These are phyloP conservation scores for Cheirogaleus medius DNA, from an alignment of 2,113 vertebrate species.

Conservation along the genomic window DNA sequence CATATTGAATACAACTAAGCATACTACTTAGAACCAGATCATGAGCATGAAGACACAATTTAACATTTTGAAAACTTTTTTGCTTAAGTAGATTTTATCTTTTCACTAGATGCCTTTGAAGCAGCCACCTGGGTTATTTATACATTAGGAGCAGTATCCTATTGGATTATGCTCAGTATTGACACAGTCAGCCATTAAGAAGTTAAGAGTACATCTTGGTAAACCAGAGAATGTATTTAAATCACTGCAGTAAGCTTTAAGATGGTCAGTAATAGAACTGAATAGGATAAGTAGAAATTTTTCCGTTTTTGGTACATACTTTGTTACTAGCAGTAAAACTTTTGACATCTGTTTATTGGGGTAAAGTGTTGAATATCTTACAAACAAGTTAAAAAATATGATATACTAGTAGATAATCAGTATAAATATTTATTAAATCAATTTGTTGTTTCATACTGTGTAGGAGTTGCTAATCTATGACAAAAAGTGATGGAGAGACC, in stretches of 20 bases:
- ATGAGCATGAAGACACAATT: background rate
- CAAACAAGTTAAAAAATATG: constrained; percentile 14
- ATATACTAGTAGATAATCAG: background rate
- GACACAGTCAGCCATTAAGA: background rate
- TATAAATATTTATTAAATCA: background rate
- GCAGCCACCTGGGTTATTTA: background rate
- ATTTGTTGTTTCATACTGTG: background rate
- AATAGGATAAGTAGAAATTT: background rate
- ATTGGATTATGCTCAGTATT: background rate
- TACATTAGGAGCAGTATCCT: background rate
- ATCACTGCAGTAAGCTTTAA: background rate
- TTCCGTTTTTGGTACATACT: background rate
- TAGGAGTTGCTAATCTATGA: background rate
- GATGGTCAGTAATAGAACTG: background rate
- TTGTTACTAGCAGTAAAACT: background rate
- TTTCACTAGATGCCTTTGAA: background rate
- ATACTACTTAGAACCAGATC: background rate
- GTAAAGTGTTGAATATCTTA: background rate
- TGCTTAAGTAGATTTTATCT: background rate
- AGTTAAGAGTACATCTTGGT: background rate
- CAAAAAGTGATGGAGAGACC: background rate
- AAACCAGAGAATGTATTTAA: background rate
- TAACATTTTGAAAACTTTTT: background rate
- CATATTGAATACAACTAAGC: background rate
- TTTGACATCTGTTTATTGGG: background rate